These are phyloP conservation scores for Daboia siamensis DNA, from an alignment of 2,113 vertebrate species.

Conservation along the genomic window DNA sequence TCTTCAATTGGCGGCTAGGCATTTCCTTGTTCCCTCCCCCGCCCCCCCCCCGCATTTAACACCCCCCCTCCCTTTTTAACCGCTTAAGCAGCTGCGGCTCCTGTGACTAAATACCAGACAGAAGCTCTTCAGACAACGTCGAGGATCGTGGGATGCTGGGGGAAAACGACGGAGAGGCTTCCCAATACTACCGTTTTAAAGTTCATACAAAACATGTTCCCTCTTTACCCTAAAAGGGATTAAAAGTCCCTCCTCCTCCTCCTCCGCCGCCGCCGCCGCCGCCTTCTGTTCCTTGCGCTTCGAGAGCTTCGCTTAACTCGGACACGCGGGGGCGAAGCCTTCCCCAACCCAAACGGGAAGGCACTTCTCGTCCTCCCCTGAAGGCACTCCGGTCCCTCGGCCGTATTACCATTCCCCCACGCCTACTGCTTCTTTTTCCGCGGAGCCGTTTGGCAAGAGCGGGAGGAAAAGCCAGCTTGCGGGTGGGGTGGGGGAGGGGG, in stretches of 20 bases:
- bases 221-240: background rate
- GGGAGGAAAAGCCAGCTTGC: background rate
- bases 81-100: background rate
- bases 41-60: background rate
- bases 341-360: background rate
- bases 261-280: background rate
- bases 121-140: background rate
- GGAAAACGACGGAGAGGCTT: background rate
- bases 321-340: background rate
- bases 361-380: background rate
- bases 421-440: fast-evolving
- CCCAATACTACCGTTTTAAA: background rate
- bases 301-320: background rate
- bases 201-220: background rate
- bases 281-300: background rate
- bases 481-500: fast-evolving
- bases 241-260: background rate
- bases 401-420: fast-evolving
- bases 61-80: background rate
- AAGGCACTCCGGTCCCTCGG: background rate
- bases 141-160: background rate
- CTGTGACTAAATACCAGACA: background rate
- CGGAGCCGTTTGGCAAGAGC: background rate
- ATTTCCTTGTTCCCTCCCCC: background rate
- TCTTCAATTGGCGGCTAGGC: background rate